Evolutionary conservation across 2,113 vertebrate genomes (phyloP).

Genomic region (Rhea americana): DNA sequence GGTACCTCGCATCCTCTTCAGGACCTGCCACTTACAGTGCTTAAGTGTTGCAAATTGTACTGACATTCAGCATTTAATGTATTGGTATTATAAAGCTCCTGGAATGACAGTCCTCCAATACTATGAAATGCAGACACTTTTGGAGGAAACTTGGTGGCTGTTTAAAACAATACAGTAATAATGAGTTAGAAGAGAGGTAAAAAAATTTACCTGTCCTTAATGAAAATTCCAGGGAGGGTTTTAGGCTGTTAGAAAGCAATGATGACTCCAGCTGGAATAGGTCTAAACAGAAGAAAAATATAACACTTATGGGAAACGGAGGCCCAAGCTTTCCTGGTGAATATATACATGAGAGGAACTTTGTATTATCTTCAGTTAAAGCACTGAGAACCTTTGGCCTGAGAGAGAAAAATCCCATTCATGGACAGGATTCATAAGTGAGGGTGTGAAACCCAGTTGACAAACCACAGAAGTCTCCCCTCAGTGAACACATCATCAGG

Average conservation of each 20-base stretch:
- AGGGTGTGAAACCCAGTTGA: not conserved
- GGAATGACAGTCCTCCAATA: not conserved
- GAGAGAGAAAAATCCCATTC: not conserved
- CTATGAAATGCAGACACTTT: not conserved
- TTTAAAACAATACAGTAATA: not conserved
- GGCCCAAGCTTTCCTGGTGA: not conserved
- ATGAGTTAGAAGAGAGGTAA: not conserved
- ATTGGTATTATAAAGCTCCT: not conserved
- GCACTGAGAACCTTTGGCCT: not conserved
- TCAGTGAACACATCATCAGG: not conserved
- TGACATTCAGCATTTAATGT: accelerated
- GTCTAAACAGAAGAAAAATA: not conserved
- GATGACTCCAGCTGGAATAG: not conserved
- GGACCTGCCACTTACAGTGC: not conserved
- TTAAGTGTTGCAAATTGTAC: not conserved
- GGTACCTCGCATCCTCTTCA: not conserved
- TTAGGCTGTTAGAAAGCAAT: not conserved
- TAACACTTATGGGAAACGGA: not conserved
- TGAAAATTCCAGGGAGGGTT: not conserved
- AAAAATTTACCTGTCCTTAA: not conserved
- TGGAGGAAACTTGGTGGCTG: not conserved
- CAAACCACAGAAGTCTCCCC: not conserved
- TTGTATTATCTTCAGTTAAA: not conserved
- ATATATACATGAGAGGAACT: not conserved
- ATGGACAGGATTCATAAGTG: not conserved